phyloP scores from a whole-genome alignment of 2,797 vertebrate genomes.

The Dipus sagitta region DNA sequence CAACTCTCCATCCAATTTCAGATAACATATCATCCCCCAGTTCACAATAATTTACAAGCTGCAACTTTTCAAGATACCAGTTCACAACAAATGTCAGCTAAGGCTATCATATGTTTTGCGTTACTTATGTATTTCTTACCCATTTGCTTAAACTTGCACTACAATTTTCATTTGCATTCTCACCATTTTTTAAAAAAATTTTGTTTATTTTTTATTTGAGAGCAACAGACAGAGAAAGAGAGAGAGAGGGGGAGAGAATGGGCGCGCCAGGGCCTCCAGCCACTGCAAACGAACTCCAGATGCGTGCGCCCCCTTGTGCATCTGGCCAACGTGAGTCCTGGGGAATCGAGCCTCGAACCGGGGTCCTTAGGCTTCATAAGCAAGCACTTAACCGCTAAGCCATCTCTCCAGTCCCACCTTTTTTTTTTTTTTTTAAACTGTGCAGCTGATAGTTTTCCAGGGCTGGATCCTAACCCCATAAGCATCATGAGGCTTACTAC shows the following conservation, averaged over 20 bases:
- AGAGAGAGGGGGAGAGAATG: no score
- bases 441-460: not conserved
- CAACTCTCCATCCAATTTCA: not conserved
- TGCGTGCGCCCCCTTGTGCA: no score
- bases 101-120: not conserved
- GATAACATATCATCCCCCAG: not conserved
- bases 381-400: no score
- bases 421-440: not conserved
- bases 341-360: no score
- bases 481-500: not conserved
- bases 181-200: conserved; percentile 7
- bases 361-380: no score
- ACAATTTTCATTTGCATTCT: not conserved
- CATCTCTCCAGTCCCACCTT: no score
- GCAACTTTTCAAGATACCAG: not conserved
- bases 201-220: no score
- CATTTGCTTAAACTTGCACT: not conserved
- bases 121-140: not conserved
- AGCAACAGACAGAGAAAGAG: no score
- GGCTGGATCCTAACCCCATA: not conserved
- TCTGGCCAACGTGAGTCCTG: no score
- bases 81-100: not conserved
- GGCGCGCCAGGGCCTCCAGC: no score
- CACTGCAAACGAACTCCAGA: no score
- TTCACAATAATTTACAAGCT: not conserved